Conservation (phyloP, 2,797 vertebrate genomes). For the Falco naumanni region DNA sequence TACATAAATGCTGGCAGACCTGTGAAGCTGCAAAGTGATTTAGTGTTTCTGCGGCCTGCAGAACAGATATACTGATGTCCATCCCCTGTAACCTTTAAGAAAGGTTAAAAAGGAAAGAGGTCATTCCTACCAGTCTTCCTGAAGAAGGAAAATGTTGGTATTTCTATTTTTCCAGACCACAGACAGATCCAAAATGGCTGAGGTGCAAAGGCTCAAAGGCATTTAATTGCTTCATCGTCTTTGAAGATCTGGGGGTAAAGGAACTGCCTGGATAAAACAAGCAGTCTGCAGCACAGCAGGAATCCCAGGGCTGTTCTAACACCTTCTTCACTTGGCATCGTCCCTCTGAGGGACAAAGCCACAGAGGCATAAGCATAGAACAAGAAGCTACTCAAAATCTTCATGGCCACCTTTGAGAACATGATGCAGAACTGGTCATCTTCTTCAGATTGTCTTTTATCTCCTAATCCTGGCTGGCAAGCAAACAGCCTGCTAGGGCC, state of each 20-base stretch:
- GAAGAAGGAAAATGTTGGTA: neutral
- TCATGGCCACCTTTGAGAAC: neutral
- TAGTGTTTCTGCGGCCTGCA: neutral
- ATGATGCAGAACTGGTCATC: neutral
- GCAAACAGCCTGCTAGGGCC: neutral
- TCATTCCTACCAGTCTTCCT: neutral
- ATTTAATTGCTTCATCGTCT: neutral
- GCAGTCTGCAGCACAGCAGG: neutral
- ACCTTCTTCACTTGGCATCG: neutral
- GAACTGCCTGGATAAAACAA: neutral
- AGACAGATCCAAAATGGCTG: neutral
- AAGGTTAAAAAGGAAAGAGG: neutral
- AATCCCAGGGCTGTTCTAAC: neutral
- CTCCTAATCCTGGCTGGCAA: neutral
- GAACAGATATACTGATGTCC: neutral
- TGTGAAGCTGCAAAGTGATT: neutral
- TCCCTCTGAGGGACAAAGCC: neutral
- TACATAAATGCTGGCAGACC: neutral
- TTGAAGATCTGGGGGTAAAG: neutral
- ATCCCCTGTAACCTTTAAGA: neutral
- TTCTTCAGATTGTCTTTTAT: neutral
- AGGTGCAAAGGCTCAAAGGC: neutral
- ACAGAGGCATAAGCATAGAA: neutral
- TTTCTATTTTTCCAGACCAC: neutral
- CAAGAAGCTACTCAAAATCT: neutral